Evolutionary conservation across 2,797 vertebrate genomes (phyloP).

Genomic region (Tiaroga cobitis): DNA sequence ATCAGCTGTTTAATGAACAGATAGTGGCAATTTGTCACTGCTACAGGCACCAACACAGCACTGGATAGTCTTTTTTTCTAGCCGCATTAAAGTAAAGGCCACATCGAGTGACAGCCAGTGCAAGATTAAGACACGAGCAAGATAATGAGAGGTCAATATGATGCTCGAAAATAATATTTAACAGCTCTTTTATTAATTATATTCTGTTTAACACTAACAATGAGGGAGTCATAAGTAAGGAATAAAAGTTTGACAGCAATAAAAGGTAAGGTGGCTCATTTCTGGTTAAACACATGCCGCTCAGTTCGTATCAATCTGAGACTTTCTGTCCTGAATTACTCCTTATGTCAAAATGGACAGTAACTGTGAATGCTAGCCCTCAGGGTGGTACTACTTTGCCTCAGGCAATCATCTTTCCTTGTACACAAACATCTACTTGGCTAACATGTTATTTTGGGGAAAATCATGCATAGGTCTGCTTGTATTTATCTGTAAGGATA

Average conservation of each 20-base stretch:
- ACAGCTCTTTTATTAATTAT: neutral
- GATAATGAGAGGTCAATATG: neutral
- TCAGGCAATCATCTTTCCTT: constrained; percentile 24
- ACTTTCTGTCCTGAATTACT: constrained; percentile 15
- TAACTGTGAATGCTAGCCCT: constrained; percentile 26
- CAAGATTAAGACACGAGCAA: constrained; percentile 4
- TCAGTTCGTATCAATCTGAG: neutral
- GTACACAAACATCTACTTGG: neutral
- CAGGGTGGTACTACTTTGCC: constrained; percentile 44
- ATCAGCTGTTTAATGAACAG: constrained; percentile 61
- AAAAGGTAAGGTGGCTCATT: neutral
- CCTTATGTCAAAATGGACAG: constrained; percentile 48
- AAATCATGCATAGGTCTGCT: neutral
- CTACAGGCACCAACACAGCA: constrained; percentile 16
- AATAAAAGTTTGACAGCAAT: neutral
- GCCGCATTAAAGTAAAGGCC: constrained; percentile 35
- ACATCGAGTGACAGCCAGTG: neutral
- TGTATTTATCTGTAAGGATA: constrained; percentile 1
- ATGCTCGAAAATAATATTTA: neutral
- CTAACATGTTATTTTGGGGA: neutral
- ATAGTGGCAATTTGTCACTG: constrained; percentile 55
- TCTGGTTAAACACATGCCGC: neutral
- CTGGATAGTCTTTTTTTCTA: constrained; percentile 2
- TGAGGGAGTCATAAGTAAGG: neutral
- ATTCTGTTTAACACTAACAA: neutral